A percentile compares a stretch with the other conserved stretches of the same genome.
Conservation (phyloP, 2,113 vertebrate genomes). For the Psophia crepitans region DNA sequence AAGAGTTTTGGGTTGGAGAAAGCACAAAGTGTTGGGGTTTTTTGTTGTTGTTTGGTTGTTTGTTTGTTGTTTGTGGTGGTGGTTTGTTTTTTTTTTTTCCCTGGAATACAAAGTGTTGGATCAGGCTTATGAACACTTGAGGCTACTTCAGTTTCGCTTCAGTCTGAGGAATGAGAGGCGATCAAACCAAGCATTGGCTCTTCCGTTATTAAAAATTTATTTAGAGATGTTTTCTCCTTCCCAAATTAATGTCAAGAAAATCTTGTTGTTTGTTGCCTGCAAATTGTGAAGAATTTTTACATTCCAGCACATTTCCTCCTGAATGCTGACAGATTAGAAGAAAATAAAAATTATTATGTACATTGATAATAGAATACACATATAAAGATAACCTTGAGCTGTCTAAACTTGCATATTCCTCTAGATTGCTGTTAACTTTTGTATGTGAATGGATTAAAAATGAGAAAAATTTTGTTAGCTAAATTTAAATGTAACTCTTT, state of each 20-base stretch:
- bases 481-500: conserved; percentile 10
- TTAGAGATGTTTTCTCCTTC: neutral
- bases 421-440: neutral
- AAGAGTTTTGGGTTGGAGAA: neutral
- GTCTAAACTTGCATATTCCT: neutral
- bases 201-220: neutral
- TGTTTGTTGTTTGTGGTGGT: too few relatives aligned
- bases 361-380: conserved; percentile 16
- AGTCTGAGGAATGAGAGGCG: neutral
- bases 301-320: neutral
- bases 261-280: neutral
- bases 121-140: neutral
- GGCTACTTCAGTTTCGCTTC: neutral
- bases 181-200: neutral
- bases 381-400: neutral
- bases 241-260: neutral
- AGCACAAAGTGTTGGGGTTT: neutral
- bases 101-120: neutral
- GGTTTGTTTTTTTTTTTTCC: neutral
- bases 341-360: neutral
- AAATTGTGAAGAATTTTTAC: neutral
- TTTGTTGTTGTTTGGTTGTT: too few relatives aligned
- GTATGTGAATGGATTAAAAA: neutral
- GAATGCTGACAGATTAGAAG: neutral
- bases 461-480: neutral